phyloP scores from a whole-genome alignment of 2,113 vertebrate species.

The Etia nguti region DNA sequence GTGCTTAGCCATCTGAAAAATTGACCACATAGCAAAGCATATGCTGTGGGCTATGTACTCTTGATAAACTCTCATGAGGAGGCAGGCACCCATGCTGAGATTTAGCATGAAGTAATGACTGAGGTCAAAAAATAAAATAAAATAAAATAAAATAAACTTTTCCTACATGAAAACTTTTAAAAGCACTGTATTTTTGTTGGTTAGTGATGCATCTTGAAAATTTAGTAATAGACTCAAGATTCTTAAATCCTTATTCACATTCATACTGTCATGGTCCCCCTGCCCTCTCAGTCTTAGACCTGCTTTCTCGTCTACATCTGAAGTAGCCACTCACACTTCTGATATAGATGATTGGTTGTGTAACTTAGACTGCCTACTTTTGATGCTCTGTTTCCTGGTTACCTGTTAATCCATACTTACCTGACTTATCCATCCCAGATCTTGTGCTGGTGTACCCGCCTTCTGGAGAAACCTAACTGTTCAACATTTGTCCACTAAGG shows the following conservation, averaged over 20 bases:
- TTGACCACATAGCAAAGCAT: conserved; percentile 29
- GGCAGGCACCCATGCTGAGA: conserved; percentile 2
- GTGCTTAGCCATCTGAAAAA: conserved; percentile 48
- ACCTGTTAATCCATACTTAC: neutral
- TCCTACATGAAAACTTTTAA: neutral
- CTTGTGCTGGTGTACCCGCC: neutral
- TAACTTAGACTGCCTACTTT: neutral
- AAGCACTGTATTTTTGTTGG: neutral
- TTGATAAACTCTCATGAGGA: conserved; percentile 39
- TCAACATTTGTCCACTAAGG: neutral
- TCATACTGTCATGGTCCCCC: neutral
- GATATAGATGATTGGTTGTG: neutral
- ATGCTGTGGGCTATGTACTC: conserved; percentile 4
- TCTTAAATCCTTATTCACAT: neutral
- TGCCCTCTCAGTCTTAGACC: neutral
- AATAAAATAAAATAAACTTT: neutral
- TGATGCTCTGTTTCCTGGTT: neutral
- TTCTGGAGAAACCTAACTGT: neutral
- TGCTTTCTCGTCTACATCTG: neutral
- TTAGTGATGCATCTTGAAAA: neutral
- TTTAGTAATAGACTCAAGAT: neutral
- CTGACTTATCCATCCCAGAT: neutral
- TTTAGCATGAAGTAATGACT: conserved; percentile 17
- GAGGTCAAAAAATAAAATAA: neutral
- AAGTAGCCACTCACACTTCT: neutral